Conservation (phyloP, 2,888 invertebrate genomes). For the Dasysyrphus albostriatus region DNA sequence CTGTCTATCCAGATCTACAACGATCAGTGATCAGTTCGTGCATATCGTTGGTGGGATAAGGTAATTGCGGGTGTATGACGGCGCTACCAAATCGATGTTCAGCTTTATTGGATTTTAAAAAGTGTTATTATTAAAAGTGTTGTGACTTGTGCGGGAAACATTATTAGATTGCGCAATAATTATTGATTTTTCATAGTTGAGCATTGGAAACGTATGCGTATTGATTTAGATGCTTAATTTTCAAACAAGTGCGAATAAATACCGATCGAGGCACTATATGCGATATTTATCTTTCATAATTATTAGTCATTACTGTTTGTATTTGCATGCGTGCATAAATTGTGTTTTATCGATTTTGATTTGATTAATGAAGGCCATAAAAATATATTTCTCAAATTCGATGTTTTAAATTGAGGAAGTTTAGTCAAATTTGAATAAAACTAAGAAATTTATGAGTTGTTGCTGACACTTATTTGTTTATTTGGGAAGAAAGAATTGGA, state of each 20-base stretch:
- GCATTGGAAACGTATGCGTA: background rate
- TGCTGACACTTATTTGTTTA: background rate
- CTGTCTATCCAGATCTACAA: conserved; percentile 52
- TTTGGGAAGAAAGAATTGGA: background rate
- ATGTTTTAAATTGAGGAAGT: conserved; percentile 42
- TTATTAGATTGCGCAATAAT: conserved; percentile 41
- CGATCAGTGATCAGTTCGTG: conserved; percentile 62
- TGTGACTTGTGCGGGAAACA: conserved; percentile 29
- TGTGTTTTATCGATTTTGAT: conserved; percentile 59
- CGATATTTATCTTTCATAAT: conserved; percentile 52
- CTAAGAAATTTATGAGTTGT: background rate
- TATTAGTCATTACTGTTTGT: conserved; percentile 51
- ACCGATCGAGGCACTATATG: conserved; percentile 34
- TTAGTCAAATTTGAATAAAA: background rate
- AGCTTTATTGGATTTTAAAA: conserved; percentile 6
- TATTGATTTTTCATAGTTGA: conserved; percentile 7
- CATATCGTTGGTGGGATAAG: conserved; percentile 57
- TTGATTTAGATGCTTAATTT: conserved; percentile 8
- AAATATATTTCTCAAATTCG: conserved; percentile 6
- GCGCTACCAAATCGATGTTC: background rate
- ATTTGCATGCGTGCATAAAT: conserved; percentile 31
- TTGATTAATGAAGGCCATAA: conserved; percentile 58
- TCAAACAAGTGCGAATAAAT: conserved; percentile 46
- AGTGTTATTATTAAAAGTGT: conserved; percentile 22
- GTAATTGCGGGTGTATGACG: conserved; percentile 46